Conservation (phyloP, 1,140 invertebrate species). For the Calycopis cecrops region DNA sequence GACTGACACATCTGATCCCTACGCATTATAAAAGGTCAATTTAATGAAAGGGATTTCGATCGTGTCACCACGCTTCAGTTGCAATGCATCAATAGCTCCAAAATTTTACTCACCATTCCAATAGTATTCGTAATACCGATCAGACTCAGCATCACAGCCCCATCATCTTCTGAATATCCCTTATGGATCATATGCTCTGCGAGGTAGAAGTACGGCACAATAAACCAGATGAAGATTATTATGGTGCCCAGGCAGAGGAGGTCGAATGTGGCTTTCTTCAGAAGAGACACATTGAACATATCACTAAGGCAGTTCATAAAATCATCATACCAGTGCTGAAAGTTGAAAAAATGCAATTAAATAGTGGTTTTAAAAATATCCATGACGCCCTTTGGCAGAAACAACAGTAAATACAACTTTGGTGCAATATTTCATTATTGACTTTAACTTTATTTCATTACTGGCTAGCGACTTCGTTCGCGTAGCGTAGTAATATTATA, state of each 20-base stretch:
- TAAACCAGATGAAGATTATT: slow-evolving; percentile 91
- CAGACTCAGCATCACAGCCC: slow-evolving; percentile 85
- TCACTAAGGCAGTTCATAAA: slow-evolving; percentile 82
- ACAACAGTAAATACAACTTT: too few relatives aligned
- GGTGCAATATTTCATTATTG: too few relatives aligned
- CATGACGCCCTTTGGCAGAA: too few relatives aligned
- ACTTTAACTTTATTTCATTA: too few relatives aligned
- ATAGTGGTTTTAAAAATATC: too few relatives aligned
- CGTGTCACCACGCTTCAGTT: too few relatives aligned
- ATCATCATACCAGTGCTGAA: slow-evolving; percentile 86
- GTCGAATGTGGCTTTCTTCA: slow-evolving; percentile 86
- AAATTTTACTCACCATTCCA: slow-evolving; percentile 81
- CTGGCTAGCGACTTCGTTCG: too few relatives aligned
- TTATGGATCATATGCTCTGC: slow-evolving; percentile 82
- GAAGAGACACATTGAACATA: slow-evolving; percentile 88
- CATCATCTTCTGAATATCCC: slow-evolving; percentile 81
- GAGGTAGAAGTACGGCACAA: slow-evolving; percentile 92
- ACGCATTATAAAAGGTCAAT: too few relatives aligned
- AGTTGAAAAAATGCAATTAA: slow-evolving; percentile 32
- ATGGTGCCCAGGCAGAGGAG: slow-evolving; percentile 89
- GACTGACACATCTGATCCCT: too few relatives aligned
- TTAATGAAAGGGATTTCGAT: too few relatives aligned
- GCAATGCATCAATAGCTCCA: not conserved
- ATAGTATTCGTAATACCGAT: slow-evolving; percentile 93
- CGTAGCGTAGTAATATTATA: too few relatives aligned